A percentile compares a stretch with the other conserved stretches of the same genome.
These are phyloP conservation scores for Malacoctenus gilli DNA, from an alignment of 2,797 vertebrate species.

Conservation along the genomic window DNA sequence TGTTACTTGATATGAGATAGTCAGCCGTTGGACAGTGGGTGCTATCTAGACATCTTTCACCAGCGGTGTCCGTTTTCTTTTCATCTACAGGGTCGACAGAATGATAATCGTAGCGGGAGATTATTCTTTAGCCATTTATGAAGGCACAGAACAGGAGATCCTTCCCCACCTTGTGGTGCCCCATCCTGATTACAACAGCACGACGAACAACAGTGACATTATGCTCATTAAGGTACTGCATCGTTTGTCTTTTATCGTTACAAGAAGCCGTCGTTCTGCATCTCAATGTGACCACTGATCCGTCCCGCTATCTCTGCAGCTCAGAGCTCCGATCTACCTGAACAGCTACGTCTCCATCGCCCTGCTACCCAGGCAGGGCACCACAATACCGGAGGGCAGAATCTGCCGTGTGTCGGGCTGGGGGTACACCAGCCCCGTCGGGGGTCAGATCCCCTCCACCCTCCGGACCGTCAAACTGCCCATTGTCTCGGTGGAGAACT, in stretches of 20 bases:
- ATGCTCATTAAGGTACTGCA: conserved; percentile 91
- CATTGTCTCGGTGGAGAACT: conserved; percentile 76
- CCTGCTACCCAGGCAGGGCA: conserved; percentile 76
- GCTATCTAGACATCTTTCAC: background rate
- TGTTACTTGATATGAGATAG: too few relatives aligned
- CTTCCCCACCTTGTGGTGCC: conserved; percentile 75
- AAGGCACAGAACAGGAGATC: conserved; percentile 85
- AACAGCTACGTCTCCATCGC: conserved; percentile 80
- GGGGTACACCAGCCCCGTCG: conserved; percentile 77
- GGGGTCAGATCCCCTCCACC: conserved; percentile 72
- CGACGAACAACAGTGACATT: conserved; percentile 81
- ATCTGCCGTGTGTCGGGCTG: conserved; percentile 86
- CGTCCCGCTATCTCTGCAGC: conserved; percentile 58
- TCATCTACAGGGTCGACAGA: conserved; percentile 60
- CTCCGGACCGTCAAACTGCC: conserved; percentile 82
- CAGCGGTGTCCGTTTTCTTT: background rate
- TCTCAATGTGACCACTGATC: too few relatives aligned
- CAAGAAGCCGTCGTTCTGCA: too few relatives aligned
- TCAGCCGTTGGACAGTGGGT: too few relatives aligned
- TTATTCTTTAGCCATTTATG: conserved; percentile 79
- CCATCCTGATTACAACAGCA: conserved; percentile 78
- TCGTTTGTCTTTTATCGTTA: too few relatives aligned
- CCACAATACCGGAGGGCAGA: conserved; percentile 65
- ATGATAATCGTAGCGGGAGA: conserved; percentile 85
- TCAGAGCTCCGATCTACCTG: conserved; percentile 75